Percentiles rank a stretch among this genome's conserved stretches.
These are phyloP conservation scores for Bos javanicus DNA, from an alignment of 2,113 vertebrate genomes.

Conservation along the genomic window DNA sequence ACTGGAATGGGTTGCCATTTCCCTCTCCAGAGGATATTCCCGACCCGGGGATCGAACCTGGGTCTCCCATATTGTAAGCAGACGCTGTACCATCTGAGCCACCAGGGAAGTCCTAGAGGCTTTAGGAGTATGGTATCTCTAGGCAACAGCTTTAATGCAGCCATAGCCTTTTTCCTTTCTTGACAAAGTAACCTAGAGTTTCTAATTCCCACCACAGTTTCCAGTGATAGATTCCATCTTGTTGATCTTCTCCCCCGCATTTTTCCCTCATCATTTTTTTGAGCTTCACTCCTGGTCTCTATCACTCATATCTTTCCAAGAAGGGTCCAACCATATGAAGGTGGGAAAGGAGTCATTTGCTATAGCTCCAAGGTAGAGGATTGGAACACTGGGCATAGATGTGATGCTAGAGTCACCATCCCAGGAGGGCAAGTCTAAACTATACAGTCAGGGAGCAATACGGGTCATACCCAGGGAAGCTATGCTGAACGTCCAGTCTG, in stretches of 20 bases:
- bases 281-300: not conserved
- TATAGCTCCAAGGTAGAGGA: not conserved
- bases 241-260: not conserved
- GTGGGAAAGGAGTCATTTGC: not conserved
- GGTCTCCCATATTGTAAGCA: too few species aligned
- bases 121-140: not conserved
- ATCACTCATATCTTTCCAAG: not conserved
- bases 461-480: not conserved
- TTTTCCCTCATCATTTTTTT: not conserved
- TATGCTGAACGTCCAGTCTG: not conserved
- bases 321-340: not conserved
- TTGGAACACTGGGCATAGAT: not conserved
- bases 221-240: not conserved
- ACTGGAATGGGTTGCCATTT: too few species aligned
- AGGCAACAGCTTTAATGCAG: not conserved
- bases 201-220: not conserved
- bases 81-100: too few species aligned
- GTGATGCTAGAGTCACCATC: not conserved
- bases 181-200: not conserved
- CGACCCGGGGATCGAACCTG: fast-evolving
- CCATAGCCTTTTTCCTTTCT: not conserved
- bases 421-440: not conserved
- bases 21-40: too few species aligned
- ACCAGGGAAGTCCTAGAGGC: too few species aligned
- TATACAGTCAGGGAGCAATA: not conserved